These are phyloP conservation scores for Graphium colonna DNA, from an alignment of 2,888 invertebrate species.

Conservation along the genomic window DNA sequence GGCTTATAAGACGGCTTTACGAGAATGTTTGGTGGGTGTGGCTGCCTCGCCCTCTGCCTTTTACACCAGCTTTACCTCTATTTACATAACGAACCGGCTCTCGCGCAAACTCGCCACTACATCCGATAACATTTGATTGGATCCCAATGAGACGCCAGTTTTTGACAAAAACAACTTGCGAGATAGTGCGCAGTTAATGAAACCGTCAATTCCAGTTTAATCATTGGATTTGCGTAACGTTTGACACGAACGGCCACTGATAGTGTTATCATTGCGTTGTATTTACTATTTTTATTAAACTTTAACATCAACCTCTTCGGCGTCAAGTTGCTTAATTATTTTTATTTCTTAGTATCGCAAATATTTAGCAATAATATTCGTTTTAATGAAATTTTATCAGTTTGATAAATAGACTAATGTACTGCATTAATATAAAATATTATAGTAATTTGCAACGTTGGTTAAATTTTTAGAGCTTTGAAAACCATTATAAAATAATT, in stretches of 20 bases:
- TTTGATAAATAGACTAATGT: no score
- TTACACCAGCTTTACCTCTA: not conserved
- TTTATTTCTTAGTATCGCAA: conserved; percentile 1
- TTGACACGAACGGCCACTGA: not conserved
- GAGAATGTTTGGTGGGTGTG: conserved; percentile 1
- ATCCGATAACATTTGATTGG: conserved; percentile 1
- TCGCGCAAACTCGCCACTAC: not conserved
- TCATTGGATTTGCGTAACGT: conserved; percentile 2
- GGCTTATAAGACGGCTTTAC: not conserved
- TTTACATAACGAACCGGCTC: conserved; percentile 1
- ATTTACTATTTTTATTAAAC: conserved; percentile 6
- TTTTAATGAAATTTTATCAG: no score
- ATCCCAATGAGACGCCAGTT: not conserved
- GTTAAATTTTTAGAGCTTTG: no score
- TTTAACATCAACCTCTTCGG: conserved; percentile 28
- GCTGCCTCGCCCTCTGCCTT: not conserved
- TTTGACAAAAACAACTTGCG: conserved; percentile 4
- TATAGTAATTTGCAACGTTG: no score
- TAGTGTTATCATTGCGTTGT: conserved; percentile 11
- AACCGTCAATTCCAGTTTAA: not conserved
- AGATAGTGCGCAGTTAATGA: conserved; percentile 1
- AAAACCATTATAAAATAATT: no score
- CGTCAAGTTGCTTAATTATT: conserved; percentile 33
- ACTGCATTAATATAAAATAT: no score
- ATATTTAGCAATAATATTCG: no score